Evolutionary conservation across 2,113 vertebrate species (phyloP).

Genomic region (Trachemys scripta): DNA sequence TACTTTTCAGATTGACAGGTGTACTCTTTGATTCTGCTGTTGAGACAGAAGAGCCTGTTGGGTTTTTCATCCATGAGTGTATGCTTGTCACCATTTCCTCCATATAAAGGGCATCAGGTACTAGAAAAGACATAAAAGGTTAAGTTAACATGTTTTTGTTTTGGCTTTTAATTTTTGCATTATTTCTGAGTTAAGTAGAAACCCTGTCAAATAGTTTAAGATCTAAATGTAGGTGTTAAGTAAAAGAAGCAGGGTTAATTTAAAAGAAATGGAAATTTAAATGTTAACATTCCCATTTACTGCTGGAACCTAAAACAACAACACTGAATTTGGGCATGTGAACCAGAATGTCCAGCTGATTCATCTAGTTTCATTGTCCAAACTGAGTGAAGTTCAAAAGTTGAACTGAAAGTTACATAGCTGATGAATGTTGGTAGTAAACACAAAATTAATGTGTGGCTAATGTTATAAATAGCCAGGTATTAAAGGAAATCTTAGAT

Average conservation of each 20-base stretch:
- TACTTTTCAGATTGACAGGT: background rate
- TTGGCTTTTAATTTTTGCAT: background rate
- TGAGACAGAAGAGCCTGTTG: slow-evolving; percentile 44
- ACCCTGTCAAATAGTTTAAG: background rate
- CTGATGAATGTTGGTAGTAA: background rate
- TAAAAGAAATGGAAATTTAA: background rate
- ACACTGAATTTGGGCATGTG: background rate
- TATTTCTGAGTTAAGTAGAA: background rate
- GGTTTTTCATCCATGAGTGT: slow-evolving; percentile 79
- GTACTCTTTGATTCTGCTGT: slow-evolving; percentile 5
- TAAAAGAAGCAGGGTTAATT: background rate
- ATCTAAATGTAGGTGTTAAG: background rate
- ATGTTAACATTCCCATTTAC: background rate
- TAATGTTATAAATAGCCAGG: background rate
- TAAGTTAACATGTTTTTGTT: background rate
- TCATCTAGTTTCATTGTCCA: background rate
- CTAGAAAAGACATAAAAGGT: slow-evolving; percentile 72
- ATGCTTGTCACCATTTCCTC: slow-evolving; percentile 88
- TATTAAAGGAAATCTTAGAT: background rate
- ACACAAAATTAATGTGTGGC: background rate
- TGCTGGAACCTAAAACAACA: background rate
- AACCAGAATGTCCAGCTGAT: background rate
- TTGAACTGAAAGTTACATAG: background rate
- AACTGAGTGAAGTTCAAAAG: background rate
- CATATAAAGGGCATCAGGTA: slow-evolving; percentile 92